phyloP scores from a whole-genome alignment of 2,888 invertebrate genomes.

The Sialis fuliginosa region DNA sequence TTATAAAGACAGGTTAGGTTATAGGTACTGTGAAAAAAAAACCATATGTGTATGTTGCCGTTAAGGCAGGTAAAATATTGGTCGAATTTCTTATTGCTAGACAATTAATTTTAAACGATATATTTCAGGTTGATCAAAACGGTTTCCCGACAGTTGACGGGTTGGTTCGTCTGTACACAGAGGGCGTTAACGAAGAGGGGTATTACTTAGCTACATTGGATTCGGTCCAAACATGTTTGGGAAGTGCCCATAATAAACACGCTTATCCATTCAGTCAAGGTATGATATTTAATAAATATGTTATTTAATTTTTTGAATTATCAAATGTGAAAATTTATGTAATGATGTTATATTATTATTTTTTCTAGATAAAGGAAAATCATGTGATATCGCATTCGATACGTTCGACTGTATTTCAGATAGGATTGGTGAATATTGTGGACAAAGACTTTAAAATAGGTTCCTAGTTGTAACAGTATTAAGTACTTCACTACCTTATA shows the following conservation, averaged over 20 bases:
- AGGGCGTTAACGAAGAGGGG: conserved; percentile 58
- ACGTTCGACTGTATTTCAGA: conserved; percentile 66
- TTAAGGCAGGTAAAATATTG: too few relatives aligned
- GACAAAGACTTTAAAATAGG: conserved; percentile 18
- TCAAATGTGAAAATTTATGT: neutral
- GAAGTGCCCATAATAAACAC: conserved; percentile 28
- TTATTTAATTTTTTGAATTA: neutral
- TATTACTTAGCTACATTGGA: conserved; percentile 59
- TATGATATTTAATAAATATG: neutral
- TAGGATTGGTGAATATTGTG: conserved; percentile 56
- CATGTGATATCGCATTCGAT: conserved; percentile 59
- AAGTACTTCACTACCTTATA: too few relatives aligned
- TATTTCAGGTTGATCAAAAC: conserved; percentile 42
- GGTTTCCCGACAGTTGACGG: conserved; percentile 62
- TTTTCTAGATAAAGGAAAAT: conserved; percentile 45
- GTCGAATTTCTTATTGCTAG: too few relatives aligned
- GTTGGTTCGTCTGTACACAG: conserved; percentile 51
- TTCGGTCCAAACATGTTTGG: conserved; percentile 49
- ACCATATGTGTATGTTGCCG: too few relatives aligned
- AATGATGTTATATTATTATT: neutral
- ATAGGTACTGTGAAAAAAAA: too few relatives aligned
- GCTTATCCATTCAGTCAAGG: neutral
- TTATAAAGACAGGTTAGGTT: too few relatives aligned
- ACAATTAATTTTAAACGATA: too few relatives aligned
- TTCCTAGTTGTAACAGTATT: neutral